Conservation (phyloP, 2,888 invertebrate genomes). For the Athalia cordata region DNA sequence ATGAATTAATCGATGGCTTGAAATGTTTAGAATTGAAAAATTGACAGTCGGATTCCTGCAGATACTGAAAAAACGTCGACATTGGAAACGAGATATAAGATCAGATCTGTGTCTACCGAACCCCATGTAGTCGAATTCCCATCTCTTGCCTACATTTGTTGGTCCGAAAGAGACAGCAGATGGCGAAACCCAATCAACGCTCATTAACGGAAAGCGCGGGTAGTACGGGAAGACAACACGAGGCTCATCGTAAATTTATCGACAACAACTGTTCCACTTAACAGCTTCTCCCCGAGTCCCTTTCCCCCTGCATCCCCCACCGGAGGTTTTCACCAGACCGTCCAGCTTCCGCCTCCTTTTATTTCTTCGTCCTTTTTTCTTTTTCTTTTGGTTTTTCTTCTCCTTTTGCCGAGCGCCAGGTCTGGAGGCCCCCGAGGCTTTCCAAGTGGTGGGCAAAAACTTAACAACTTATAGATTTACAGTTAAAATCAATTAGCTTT, state of each 20-base stretch:
- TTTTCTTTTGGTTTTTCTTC: background rate
- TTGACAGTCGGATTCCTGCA: too few species aligned
- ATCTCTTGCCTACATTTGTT: background rate
- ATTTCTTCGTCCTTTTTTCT: background rate
- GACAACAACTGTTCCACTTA: constrained; percentile 58
- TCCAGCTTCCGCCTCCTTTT: constrained; percentile 17
- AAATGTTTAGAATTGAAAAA: too few species aligned
- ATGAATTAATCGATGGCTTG: too few species aligned
- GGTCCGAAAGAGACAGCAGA: constrained; percentile 53
- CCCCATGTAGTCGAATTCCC: background rate
- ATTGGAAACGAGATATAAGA: background rate
- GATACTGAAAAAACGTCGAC: too few species aligned
- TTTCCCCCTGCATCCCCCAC: constrained; percentile 44
- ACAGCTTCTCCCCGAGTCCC: background rate
- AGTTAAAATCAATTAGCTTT: constrained; percentile 47
- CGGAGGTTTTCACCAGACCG: constrained; percentile 30
- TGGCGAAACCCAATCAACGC: constrained; percentile 57
- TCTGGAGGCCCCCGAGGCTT: constrained; percentile 44
- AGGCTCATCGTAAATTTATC: constrained; percentile 62
- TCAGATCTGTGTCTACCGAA: background rate
- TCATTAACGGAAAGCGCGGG: constrained; percentile 57
- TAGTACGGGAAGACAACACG: constrained; percentile 46
- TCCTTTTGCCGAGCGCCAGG: background rate
- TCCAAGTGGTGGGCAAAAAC: constrained; percentile 41
- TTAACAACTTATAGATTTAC: constrained; percentile 45